Conservation (phyloP, 2,888 invertebrate genomes). For the Platypus cylindrus region DNA sequence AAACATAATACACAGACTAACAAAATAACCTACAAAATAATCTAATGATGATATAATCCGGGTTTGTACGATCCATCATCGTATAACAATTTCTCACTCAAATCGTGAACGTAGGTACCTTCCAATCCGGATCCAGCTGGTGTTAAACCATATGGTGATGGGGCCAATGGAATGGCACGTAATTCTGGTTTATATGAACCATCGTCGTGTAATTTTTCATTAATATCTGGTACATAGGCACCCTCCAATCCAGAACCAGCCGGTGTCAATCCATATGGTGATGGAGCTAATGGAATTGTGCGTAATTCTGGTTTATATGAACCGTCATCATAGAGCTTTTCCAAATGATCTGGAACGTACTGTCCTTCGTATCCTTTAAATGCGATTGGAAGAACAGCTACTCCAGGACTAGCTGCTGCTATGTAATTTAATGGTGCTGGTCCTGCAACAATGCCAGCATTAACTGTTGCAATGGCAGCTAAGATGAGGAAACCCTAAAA, state of each 20-base stretch:
- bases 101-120: constrained; percentile 25
- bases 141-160: constrained; percentile 22
- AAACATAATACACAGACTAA: too few species aligned
- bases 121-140: constrained; percentile 23
- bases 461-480: constrained; percentile 19
- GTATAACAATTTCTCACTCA: constrained; percentile 23
- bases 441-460: constrained; percentile 18
- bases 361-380: constrained; percentile 24
- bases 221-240: constrained; percentile 24
- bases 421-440: constrained; percentile 7
- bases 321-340: constrained; percentile 25
- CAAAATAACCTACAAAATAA: too few species aligned
- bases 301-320: constrained; percentile 22
- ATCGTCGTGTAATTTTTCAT: constrained; percentile 26
- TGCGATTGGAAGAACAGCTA: constrained; percentile 18
- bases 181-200: constrained; percentile 20
- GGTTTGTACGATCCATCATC: constrained; percentile 28
- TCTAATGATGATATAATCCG: too few species aligned
- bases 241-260: constrained; percentile 25
- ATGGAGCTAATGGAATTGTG: constrained; percentile 18
- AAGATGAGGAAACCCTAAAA: constrained; percentile 14
- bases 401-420: constrained; percentile 15
- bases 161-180: constrained; percentile 18
- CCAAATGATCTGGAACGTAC: constrained; percentile 22
- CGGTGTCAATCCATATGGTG: constrained; percentile 20